Base-by-base conservation (phyloP, 2,888 invertebrate genomes). In the Acronicta psi region DNA sequence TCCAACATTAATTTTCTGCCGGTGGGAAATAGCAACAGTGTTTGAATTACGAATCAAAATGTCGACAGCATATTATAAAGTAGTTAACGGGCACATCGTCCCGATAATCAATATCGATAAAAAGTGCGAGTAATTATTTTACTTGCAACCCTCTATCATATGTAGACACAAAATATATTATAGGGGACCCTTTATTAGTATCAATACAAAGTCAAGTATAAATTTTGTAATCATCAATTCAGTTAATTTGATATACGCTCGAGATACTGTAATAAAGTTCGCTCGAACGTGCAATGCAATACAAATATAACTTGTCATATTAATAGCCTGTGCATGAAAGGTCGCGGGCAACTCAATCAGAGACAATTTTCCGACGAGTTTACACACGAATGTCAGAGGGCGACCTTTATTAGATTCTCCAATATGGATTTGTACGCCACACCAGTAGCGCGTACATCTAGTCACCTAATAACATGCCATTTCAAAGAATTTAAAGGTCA, bases 71-170 rank as follows among this genome's bases (percentile, higher is more conserved):
- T n/a, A n/a, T n/a, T n/a, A n/a, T n/a, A n/a, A n/a, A n/a, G 56
- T 47, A 65, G 37, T 50, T 49, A 56, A 63, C 46, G 50, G 61
- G 56, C 61, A 57, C 52, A 46, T 43, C 50, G 55, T 41, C 61
- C 52, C 50, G 37, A 60, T 57, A 75, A 81, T 75, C 75, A 77
- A 70, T 79, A 53, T 62, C 63, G 51, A 70, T 71, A 59, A 73
- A 71, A 65, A 72, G 72, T 58, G n/a, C n/a, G 59, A 68, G 61
- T 80, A 82, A 83, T 83, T 81, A 83, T 79, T 81, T 83, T 75
- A 76, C 69, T 77, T 70, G 66, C 58, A 65, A 58, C 49, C 73
- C 63, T 68, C 69, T 60, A 70, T 57, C 60, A 65, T 65, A 36
- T 71, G 65, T 42, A 59, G 42, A 58, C 54, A 68, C 51, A 42